Base-by-base conservation (phyloP, 2,113 vertebrate species). In the Dasyprocta punctata region DNA sequence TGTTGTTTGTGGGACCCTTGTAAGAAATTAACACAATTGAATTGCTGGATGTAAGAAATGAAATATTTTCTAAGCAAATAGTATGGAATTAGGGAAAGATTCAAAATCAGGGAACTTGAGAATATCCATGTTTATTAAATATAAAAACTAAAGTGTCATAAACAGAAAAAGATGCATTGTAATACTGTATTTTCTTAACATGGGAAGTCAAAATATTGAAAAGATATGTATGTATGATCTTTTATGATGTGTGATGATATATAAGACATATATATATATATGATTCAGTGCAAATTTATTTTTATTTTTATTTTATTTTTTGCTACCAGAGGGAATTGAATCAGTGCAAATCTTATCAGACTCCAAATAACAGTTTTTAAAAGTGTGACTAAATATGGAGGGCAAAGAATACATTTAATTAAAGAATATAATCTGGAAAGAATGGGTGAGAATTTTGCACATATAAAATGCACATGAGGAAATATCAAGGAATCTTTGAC, bases 41-140 rank as follows among this genome's bases (percentile, higher is more conserved):
- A 38, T 89, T 86, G 38, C 47, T 89, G 30, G 24, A 75, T 41
- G 69, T 58, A 65, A 78, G 26, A 5, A 60, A 89, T 58, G 47
- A 71, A 93, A 33, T 73, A 47, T 87, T 52, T 95, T 96, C 82
- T 19, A 92, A 92, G 84, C 41, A 95, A 91, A 58, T 92, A 38
- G 77, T 91, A 69, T 93, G 47, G 58, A 92, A 63, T 82, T 49
- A 19, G 80, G 90, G 36, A 78, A 94, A 91, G 65, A 61, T 7
- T 61, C 12, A 86, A 56, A 80, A 87, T 22, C 47, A 89, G 44
- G 41, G 94, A 60, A 86, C 10, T 65, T 87, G 26, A 78, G 41
- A 82, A 71, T 49, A 52, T 71, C 61, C 89, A 89, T 60, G 0
- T 60, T 94, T 87, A 86, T 83, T 78, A 61, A 89, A 65, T 73